Base-by-base conservation (phyloP, 1,140 invertebrate genomes). In the Lethrus apterus region DNA sequence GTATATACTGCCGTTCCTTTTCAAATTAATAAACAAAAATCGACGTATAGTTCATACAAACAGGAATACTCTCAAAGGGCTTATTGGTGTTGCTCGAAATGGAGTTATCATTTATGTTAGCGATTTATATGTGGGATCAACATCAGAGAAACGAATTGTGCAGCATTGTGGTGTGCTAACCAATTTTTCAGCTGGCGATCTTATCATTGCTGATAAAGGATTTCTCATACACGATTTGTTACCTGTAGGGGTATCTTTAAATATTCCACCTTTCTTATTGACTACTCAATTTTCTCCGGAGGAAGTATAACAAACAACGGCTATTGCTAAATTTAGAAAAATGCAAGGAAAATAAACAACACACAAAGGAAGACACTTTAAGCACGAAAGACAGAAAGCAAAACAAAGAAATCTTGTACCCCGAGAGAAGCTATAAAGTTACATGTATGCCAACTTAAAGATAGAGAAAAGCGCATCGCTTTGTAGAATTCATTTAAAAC, bases 31-130 rank as follows among this genome's bases (percentile, higher is more conserved):
- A 45, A 45, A 3, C 44, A 45, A 18, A 14, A 21, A 10, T 21
- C 31, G 19, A 48, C 40, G 7, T 48, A 48, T 21, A 42, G 36
- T 42, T 32, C 36, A 20, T 48, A 48, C 17, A 47, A 47, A 47
- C 29, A 40, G n/a, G n/a, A n/a, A n/a, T n/a, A n/a, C n/a, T n/a
- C n/a, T n/a, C n/a, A n/a, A n/a, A 44, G 35, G 21, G n/a, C 10
- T 33, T 33, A 15, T 33, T 15, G 35, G 35, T 23, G 21, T 40
- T 40, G 21, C 18, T 40, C 21, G n/a, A 19, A 40, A 33, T 33
- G 35, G 17, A 19, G 35, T 14, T 40, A n/a, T 40, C 10, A 40
- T 11, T n/a, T 19, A 15, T 21, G 35, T 40, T 21, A 40, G 17
- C 18, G 21, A 19, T 19, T 2, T 40, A 23, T 40, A 23, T 23